Base-by-base conservation (phyloP, 2,113 vertebrate species). In the Cygnus atratus region DNA sequence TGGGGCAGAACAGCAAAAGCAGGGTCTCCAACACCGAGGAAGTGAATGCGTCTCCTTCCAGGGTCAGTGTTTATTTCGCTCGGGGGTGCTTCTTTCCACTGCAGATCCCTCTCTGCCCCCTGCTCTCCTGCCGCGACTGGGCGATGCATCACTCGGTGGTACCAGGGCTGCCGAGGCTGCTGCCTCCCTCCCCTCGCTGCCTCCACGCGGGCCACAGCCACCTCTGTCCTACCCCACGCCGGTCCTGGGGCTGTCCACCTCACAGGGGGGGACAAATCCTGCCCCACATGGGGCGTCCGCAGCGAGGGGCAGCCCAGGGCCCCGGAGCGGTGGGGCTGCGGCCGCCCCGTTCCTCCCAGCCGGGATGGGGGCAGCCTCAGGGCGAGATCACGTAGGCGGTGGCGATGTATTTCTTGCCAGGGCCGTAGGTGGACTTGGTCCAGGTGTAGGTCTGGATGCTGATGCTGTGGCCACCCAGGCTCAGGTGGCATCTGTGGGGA, bases 361-460 rank as follows among this genome's bases (percentile, higher is more conserved):
- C 13, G 26, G 68, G 46, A 19, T 8, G 48, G 18, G 22, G 68
- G 18, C 25, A 28, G 68, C 21, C 62, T 96, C 93, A 97, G 4
- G 98, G 97, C 0, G 97, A 98, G 29, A 96, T 92, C 11, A 99
- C 98, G 26, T 98, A 99, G 37, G 98, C 99, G 0, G 99, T 99
- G 66, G 95, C 99, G 5, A 99, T 99, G 96, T 96, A 99, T 61
- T 98, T 99, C 97, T 97, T 98, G 57, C 99, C 98, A 4, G 98
- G 9, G 16, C 97, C 98, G 0, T 99, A 99, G 50, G 82, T 98
- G 31, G 98, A 95, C 13, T 99, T 99, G 63, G 98, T 96, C 99
- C 99, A 99, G 77, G 98, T 93, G 79, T 99, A 99, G 13, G 99
- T 99, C 96, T 99, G 98, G 91, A 99, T 98, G 24, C 94, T 94